Evolutionary conservation across 2,113 vertebrate species (phyloP), one percentile per base, ranked within the genome.

Genomic region (Tachycineta bicolor): DNA sequence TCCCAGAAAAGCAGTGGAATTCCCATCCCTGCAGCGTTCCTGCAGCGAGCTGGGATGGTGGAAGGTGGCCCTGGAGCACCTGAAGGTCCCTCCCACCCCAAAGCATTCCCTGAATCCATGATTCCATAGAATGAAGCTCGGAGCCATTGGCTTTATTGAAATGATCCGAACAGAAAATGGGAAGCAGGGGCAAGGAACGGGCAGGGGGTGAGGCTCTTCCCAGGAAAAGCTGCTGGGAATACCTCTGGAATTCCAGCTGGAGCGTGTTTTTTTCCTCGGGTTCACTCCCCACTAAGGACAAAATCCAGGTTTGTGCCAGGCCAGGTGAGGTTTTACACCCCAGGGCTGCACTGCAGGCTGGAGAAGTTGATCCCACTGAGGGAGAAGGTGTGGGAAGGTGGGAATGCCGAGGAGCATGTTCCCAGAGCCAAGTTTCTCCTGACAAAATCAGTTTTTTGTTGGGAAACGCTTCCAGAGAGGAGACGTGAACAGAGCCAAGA

Each of bases 251-350:
- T 12, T 52, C 3, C 87, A 59, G n/a, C 5, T 12, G 68, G 21
- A 47, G 63, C 0, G 4, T 41, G n/a, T n/a, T n/a, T n/a, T n/a
- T 68, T 23, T 15, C 63, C 76, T 82, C 3, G 2, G 44, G 6
- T 44, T 87, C 56, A 9, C 14, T 1, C 52, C 9, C 39, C 37
- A 1, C 60, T 1, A 21, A 11, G 23, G 2, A 11, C 2, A 6
- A 76, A 83, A 11, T 1, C 41, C n/a, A 4, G 37, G 21, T 21
- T 5, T 59, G 62, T 3, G n/a, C 1, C 79, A 64, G 76, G 31
- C 34, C 59, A 60, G 81, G 73, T 2, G 25, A 62, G 37, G 4
- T 10, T 47, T 78, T 5, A 18, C 1, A 34, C 3, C 55, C 14
- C 29, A 39, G 79, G 28, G 41, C 46, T 63, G 89, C 37, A 5